Conservation (phyloP, 2,888 invertebrate species). For the Tinea pellionella region DNA sequence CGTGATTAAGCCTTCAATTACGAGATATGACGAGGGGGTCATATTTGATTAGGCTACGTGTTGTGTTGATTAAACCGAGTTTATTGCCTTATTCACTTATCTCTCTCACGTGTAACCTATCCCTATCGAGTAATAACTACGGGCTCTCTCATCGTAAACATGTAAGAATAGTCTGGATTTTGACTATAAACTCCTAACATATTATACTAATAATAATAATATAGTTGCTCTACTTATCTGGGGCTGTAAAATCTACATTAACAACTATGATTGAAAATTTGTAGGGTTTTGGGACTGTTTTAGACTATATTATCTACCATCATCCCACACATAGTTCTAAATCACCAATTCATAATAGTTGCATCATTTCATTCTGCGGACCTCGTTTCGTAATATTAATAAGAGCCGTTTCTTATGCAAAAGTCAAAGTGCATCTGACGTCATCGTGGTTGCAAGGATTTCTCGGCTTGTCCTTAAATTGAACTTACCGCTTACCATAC, state of each 20-base stretch:
- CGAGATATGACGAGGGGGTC: conserved; percentile 62
- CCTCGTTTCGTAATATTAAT: background rate
- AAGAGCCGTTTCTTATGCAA: background rate
- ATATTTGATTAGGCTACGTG: conserved; percentile 66
- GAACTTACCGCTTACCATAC: too few species aligned
- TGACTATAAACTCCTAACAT: background rate
- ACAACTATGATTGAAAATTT: too few species aligned
- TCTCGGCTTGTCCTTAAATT: background rate
- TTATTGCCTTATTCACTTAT: conserved; percentile 62
- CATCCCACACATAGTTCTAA: background rate
- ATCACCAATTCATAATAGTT: background rate
- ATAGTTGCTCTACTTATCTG: too few species aligned
- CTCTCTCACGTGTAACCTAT: conserved; percentile 30
- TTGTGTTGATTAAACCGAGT: conserved; percentile 66
- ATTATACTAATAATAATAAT: too few species aligned
- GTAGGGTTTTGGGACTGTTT: too few species aligned
- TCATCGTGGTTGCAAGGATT: background rate
- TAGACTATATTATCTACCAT: too few species aligned
- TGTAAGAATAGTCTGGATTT: background rate
- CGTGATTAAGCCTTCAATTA: conserved; percentile 66
- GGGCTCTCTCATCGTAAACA: background rate
- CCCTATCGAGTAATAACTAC: conserved; percentile 16
- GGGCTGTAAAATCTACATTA: too few species aligned
- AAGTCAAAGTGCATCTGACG: conserved; percentile 3
- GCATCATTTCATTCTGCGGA: background rate